phyloP scores from a whole-genome alignment of 2,888 invertebrate species.

The Helleia helle region DNA sequence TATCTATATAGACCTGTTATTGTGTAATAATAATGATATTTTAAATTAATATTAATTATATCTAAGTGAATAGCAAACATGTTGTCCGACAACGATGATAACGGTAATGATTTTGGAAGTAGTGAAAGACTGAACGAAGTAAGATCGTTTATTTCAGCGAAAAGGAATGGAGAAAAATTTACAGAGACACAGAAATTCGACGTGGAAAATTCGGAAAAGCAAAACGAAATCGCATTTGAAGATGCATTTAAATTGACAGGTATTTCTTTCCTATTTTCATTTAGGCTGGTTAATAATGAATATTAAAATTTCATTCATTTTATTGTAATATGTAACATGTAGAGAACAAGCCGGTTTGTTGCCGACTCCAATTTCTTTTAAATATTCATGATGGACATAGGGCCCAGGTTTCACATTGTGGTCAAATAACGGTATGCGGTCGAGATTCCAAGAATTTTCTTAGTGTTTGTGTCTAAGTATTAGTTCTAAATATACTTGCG shows the following conservation, averaged over 20 bases:
- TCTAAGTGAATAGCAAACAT: constrained; percentile 2
- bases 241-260: constrained; percentile 62
- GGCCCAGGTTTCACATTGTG: too few species aligned
- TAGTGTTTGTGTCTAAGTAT: too few species aligned
- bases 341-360: too few species aligned
- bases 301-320: too few species aligned
- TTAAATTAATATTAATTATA: too few species aligned
- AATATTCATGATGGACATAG: too few species aligned
- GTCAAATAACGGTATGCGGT: too few species aligned
- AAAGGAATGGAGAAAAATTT: constrained; percentile 26
- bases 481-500: too few species aligned
- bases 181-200: constrained; percentile 27
- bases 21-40: background rate
- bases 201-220: constrained; percentile 31
- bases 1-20: background rate
- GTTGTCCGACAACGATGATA: constrained; percentile 15
- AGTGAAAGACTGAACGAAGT: constrained; percentile 20
- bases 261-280: constrained; percentile 24
- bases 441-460: too few species aligned
- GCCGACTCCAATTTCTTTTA: too few species aligned
- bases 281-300: too few species aligned
- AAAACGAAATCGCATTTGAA: constrained; percentile 46
- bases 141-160: constrained; percentile 20
- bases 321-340: too few species aligned
- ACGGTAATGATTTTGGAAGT: constrained; percentile 13